Base-by-base conservation (phyloP, 2,797 vertebrate species). In the Centroberyx gerrardi region DNA sequence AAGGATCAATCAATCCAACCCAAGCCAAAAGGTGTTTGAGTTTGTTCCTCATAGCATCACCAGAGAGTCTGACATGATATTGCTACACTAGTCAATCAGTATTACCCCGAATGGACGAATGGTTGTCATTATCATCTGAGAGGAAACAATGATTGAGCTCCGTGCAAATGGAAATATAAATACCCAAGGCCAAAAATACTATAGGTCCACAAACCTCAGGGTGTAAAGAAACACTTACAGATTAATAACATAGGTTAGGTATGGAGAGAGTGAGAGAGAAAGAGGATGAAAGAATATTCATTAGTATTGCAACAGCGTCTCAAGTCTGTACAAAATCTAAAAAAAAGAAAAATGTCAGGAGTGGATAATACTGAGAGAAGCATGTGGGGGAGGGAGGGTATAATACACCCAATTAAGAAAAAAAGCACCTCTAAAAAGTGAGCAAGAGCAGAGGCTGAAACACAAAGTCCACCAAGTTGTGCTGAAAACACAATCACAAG, bases 401-500 rank as follows among this genome's bases (percentile, higher is more conserved):
- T 62, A 88, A 73, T 93, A 93, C 93, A 94, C 81, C 91, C 71
- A 91, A 85, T 91, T 88, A 90, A 90, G 93, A 92, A 93, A 82
- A 76, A 60, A 92, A 87, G 88, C 91, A 93, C 94, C 94, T 94
- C 93, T 94, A 94, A 91, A 94, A 93, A 84, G 91, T 95, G 95
- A 97, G 95, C 94, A 86, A 95, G 91, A 94, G 95, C 92, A 94
- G 93, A 95, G 94, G 92, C 92, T 92, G 89, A 95, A 91, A 95
- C 94, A 96, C 95, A 91, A 92, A 92, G 80, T 84, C 95, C 95
- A 98, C 95, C 70, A 90, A 95, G 88, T 89, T 96, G 95, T 94
- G 95, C 95, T 94, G 77, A 83, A 95, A 96, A 96, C 94, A 97
- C 95, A 88, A 95, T 95, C 95, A 97, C 96, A 94, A 90, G 90